Evolutionary conservation across 2,888 invertebrate genomes (phyloP), one percentile per base, ranked within the genome.

Genomic region (Oscheius sp.): DNA sequence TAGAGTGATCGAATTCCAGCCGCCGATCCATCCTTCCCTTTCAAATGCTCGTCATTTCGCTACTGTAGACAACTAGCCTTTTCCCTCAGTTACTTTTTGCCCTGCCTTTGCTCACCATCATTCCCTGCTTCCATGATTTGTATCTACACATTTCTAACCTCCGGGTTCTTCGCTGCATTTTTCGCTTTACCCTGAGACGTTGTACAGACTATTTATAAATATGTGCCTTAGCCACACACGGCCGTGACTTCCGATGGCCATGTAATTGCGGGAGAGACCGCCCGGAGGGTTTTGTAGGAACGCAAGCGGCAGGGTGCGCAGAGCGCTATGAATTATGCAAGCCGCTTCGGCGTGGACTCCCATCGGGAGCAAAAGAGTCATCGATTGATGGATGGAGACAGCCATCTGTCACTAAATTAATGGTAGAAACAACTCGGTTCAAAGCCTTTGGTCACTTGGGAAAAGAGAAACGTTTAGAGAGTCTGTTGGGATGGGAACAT

Each of bases 1-100:
- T 65, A 95, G 96, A 87, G 96, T 96, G 15, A 90, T 95, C 42
- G 96, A 96, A 88, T 96, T 96, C 89, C 95, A 95, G 67, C 96
- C 96, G 31, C 96, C 96, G 5, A 91, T 93, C 79, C 93, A 93
- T 88, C 92, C 78, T 15, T 68, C 64, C 15, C 72, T 67, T 45
- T 71, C 29, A 15, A 27, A n/a, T 27, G 31, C 20, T 5, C 45
- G 48, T 33, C 48, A 48, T 61, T 45, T 29, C n/a, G n/a, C n/a
- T n/a, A 15, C 45, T 45, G 42, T 25, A 29, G 42, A 61, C n/a
- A 15, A 6, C 23, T 61, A 45, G 25, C 20, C 4, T 20, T 23
- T 20, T 58, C 25, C 5, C 1, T 25, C 17, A 15, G 12, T 12
- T 58, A 23, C 8, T 17, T 37, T 57, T 5, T 53, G 55, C 55